phyloP scores from a whole-genome alignment of 2,113 vertebrate species.

The Labrus mixtus region DNA sequence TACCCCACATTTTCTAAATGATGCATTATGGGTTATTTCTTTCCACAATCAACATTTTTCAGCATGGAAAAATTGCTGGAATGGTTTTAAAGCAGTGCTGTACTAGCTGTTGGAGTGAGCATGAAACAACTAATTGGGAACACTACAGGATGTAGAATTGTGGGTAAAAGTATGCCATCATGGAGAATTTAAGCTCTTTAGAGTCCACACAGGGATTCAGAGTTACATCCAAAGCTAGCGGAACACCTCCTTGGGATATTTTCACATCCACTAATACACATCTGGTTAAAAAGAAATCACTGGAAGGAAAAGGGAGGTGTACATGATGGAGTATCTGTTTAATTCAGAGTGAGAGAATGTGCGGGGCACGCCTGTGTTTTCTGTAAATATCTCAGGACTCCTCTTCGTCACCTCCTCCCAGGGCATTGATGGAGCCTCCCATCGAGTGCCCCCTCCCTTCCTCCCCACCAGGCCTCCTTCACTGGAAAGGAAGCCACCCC shows the following conservation, averaged over 20 bases:
- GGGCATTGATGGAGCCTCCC: conserved; percentile 10
- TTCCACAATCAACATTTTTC: too few relatives aligned
- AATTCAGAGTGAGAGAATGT: conserved; percentile 42
- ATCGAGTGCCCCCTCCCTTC: background rate
- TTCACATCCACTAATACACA: conserved; percentile 11
- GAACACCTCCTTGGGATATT: background rate
- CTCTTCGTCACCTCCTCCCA: conserved; percentile 22
- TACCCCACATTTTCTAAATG: too few relatives aligned
- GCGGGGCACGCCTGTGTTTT: conserved; percentile 44
- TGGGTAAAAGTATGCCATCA: too few relatives aligned
- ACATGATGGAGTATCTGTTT: conserved; percentile 59
- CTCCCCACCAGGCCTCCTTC: background rate
- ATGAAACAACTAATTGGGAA: too few relatives aligned
- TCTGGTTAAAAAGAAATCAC: conserved; percentile 46
- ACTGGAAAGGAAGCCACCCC: conserved; percentile 58
- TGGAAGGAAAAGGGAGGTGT: conserved; percentile 49
- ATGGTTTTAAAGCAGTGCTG: too few relatives aligned
- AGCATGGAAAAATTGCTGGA: too few relatives aligned
- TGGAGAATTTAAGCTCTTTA: background rate
- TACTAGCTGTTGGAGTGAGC: too few relatives aligned
- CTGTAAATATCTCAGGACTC: conserved; percentile 55
- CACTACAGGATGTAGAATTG: too few relatives aligned
- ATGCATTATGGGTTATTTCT: background rate
- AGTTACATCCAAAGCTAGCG: background rate
- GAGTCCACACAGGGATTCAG: background rate